These are phyloP conservation scores for Ceratina japonica DNA, from an alignment of 1,140 invertebrate species.

Conservation along the genomic window DNA sequence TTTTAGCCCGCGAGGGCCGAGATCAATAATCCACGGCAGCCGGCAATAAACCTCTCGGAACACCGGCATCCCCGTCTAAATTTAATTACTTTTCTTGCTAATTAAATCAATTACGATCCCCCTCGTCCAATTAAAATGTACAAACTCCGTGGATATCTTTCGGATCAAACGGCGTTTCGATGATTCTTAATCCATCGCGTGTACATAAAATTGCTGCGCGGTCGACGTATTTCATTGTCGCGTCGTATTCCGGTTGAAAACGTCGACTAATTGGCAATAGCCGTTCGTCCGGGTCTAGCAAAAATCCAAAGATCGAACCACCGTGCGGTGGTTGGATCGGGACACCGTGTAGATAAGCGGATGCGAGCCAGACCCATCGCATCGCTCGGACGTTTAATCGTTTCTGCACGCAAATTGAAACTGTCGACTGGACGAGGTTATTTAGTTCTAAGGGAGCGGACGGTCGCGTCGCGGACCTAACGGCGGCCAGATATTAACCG, in stretches of 20 bases:
- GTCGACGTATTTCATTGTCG: too few relatives aligned
- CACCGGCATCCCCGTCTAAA: background rate
- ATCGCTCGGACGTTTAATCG: constrained; percentile 24
- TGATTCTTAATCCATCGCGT: too few relatives aligned
- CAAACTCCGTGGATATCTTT: background rate
- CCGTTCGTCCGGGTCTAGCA: too few relatives aligned
- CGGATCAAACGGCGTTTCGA: too few relatives aligned
- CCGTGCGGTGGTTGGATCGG: background rate
- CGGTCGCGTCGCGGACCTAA: constrained; percentile 9
- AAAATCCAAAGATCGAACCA: too few relatives aligned
- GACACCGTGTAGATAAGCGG: background rate
- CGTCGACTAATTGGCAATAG: too few relatives aligned
- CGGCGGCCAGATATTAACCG: constrained; percentile 35
- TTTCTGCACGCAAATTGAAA: constrained; percentile 43
- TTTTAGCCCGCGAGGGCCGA: background rate
- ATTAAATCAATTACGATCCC: constrained; percentile 27
- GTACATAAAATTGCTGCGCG: too few relatives aligned
- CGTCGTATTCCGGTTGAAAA: too few relatives aligned
- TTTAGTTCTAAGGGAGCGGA: constrained; percentile 34
- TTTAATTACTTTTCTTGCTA: constrained; percentile 4
- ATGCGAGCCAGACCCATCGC: too few relatives aligned
- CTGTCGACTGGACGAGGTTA: constrained; percentile 41
- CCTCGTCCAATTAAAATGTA: constrained; percentile 2
- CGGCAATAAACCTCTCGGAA: background rate
- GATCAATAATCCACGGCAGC: background rate